Conservation (phyloP, 2,113 vertebrate species). For the Paracanthobrama guichenoti region DNA sequence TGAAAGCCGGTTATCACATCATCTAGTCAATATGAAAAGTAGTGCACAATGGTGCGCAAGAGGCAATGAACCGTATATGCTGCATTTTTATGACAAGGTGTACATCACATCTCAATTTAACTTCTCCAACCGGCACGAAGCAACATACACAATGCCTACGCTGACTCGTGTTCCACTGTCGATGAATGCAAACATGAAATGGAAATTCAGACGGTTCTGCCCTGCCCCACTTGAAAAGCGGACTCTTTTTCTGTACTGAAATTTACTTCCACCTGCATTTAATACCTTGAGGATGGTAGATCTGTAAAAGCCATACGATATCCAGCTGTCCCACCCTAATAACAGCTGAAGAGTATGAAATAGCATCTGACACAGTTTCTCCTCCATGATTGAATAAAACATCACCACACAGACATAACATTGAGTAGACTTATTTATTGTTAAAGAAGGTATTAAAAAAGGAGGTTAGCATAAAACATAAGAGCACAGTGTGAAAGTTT, state of each 20-base stretch:
- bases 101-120: conserved; percentile 15
- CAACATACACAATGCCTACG: not conserved
- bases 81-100: not conserved
- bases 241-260: not conserved
- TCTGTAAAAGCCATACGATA: conserved; percentile 21
- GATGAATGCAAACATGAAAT: not conserved
- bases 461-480: conserved; percentile 61
- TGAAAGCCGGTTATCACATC: conserved; percentile 10
- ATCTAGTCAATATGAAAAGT: conserved; percentile 33
- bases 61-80: not conserved
- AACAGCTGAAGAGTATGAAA: conserved; percentile 35
- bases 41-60: not conserved
- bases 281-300: not conserved
- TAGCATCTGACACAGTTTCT: conserved; percentile 15
- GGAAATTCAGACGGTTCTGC: not conserved
- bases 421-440: conserved; percentile 71
- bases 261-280: conserved; percentile 18
- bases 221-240: not conserved
- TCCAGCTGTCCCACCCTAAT: conserved; percentile 21
- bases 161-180: not conserved
- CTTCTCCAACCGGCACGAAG: not conserved
- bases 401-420: conserved; percentile 66
- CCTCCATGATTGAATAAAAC: conserved; percentile 59
- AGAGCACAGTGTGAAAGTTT: conserved; percentile 66
- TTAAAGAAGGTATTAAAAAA: conserved; percentile 60